Evolutionary conservation across 1,140 invertebrate genomes (phyloP).

Genomic region (Oppia nitens): DNA sequence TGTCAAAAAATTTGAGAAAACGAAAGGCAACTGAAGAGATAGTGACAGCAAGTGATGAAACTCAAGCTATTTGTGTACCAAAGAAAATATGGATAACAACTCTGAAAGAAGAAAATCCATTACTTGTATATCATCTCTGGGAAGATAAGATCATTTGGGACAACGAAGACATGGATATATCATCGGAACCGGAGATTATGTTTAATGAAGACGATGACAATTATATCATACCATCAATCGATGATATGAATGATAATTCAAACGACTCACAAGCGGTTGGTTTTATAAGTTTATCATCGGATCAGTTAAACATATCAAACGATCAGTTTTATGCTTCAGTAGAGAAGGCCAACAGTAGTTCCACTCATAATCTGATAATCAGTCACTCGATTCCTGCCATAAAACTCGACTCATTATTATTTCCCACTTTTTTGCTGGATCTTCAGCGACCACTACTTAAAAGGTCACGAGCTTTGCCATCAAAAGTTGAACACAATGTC

Average conservation of each 20-base stretch:
- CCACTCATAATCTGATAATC: background rate
- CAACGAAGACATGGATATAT: background rate
- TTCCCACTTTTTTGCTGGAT: background rate
- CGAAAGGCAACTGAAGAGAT: background rate
- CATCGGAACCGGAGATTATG: background rate
- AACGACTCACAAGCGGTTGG: background rate
- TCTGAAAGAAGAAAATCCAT: background rate
- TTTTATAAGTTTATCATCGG: constrained; percentile 27
- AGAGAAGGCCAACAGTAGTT: background rate
- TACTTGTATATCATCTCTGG: background rate
- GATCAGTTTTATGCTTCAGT: constrained; percentile 63
- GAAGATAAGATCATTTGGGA: background rate
- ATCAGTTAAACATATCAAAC: constrained; percentile 95
- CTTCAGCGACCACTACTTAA: background rate
- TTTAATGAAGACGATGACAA: background rate
- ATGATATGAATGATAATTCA: background rate
- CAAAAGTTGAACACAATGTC: background rate
- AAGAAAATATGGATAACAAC: background rate
- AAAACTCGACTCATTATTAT: background rate
- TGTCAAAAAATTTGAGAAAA: too few species aligned
- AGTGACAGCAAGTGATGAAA: background rate
- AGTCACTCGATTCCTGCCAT: background rate
- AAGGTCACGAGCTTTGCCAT: background rate
- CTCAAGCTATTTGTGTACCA: background rate
- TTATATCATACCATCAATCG: background rate